Base-by-base conservation (phyloP, 2,888 invertebrate species). In the Rutpela maculata region DNA sequence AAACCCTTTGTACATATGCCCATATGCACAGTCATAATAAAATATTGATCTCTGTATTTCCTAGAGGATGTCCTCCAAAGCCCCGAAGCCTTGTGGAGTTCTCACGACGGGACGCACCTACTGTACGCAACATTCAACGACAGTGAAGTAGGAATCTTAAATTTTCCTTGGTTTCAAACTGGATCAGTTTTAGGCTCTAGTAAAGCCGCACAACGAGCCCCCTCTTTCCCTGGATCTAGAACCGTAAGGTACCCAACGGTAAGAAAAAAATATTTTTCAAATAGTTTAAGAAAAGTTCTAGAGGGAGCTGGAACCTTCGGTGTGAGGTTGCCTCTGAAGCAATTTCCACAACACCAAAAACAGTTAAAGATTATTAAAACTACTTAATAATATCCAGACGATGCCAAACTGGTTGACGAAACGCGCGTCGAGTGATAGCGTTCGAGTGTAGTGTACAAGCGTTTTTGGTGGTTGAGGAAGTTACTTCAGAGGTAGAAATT, bases 121-220 rank as follows among this genome's bases (percentile, higher is more conserved):
- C 92, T 98, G 88, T 99, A 94, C 90, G 96, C 95, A 72, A 93
- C 94, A 83, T 97, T 97, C 91, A 96, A 97, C 91, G 97, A 97
- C 90, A 93, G 93, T 75, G 92, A 92, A 81, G 96, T 96, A 74
- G 94, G 95, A 60, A 93, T 93, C 87, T 92, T 96, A 90, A 93
- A 93, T 86, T 96, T 95, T 90, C 96, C 97, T 50, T 95, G 96
- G 93, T 94, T 97, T 88, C 94, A 96, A 50, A 93, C 94, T 81
- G 93, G 93, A 81, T 91, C 93, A 74, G 92, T 93, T 77, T 91
- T 94, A 82, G 92, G 94, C 22, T 91, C 92, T 81, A 91, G 92
- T 81, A 89, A 91, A 79, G 93, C 90, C 87, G 90, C 90, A 10
- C 85, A 89, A 78, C 89, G 90, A 77, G 85, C 88, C 62, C 84